phyloP scores from a whole-genome alignment of 2,113 vertebrate genomes.

The Ailuropoda melanoleuca region DNA sequence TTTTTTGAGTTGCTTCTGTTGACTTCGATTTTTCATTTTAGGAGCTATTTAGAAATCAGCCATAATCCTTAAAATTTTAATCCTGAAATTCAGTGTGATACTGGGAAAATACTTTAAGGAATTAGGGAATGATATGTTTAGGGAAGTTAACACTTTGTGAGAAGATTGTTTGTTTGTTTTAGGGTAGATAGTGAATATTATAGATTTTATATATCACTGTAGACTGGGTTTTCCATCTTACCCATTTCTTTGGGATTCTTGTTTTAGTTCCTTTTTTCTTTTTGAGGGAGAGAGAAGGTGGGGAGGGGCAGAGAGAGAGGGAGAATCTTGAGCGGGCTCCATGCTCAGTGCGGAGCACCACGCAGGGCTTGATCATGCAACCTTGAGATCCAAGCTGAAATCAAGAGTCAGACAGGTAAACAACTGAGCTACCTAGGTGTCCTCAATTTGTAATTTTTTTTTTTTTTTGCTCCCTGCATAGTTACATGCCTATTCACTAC shows the following conservation, averaged over 20 bases:
- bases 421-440: neutral
- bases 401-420: neutral
- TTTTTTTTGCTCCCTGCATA: neutral
- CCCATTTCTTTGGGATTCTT: neutral
- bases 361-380: neutral
- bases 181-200: neutral
- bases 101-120: constrained; percentile 30
- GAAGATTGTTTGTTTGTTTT: constrained; percentile 28
- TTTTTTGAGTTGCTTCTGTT: constrained; percentile 49
- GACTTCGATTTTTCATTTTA: constrained; percentile 52
- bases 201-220: constrained; percentile 1
- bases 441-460: neutral
- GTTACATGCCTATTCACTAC: neutral
- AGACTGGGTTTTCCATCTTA: neutral
- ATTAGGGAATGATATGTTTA: neutral
- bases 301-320: neutral
- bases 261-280: neutral
- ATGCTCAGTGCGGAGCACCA: neutral
- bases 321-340: neutral
- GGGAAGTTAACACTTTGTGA: constrained; percentile 42
- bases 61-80: constrained; percentile 50
- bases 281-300: neutral
- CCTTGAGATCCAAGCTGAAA: neutral
- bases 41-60: constrained; percentile 23
- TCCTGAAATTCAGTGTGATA: constrained; percentile 10